A percentile compares a stretch with the other conserved stretches of the same genome.
phyloP scores from a whole-genome alignment of 2,113 vertebrate species.

The Xenopus laevis region DNA sequence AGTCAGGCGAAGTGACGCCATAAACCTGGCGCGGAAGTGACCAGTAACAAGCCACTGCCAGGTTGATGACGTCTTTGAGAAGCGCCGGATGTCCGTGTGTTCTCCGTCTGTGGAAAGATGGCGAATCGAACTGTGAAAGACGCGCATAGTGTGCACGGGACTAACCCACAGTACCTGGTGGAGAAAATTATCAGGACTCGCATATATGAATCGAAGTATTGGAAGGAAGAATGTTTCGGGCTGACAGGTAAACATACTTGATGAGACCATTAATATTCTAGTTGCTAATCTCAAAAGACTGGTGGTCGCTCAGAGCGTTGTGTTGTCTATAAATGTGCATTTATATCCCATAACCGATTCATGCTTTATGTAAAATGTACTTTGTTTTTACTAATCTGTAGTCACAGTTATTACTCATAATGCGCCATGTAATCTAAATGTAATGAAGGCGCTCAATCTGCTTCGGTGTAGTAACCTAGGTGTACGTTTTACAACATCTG shows the following conservation, averaged over 20 bases:
- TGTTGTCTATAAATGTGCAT: too few species aligned
- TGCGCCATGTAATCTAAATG: too few species aligned
- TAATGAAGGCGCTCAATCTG: too few species aligned
- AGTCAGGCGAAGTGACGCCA: neutral
- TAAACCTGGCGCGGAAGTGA: neutral
- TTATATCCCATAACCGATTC: too few species aligned
- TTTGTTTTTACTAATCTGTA: too few species aligned
- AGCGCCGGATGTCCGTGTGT: slow-evolving; percentile 25
- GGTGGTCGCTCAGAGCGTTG: too few species aligned
- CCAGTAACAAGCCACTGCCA: accelerated
- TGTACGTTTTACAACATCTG: too few species aligned
- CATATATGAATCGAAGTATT: slow-evolving; percentile 97
- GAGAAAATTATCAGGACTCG: slow-evolving; percentile 95
- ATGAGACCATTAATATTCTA: too few species aligned
- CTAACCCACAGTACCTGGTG: slow-evolving; percentile 94
- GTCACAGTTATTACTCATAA: too few species aligned
- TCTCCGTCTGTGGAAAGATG: slow-evolving; percentile 61
- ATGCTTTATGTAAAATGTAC: too few species aligned
- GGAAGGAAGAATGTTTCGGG: slow-evolving; percentile 97
- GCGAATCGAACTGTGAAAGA: slow-evolving; percentile 96
- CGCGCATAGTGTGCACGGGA: slow-evolving; percentile 94
- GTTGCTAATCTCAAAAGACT: too few species aligned
- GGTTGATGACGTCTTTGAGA: neutral
- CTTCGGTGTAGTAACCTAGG: too few species aligned
- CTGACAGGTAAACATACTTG: slow-evolving; percentile 74